A percentile compares a stretch with the other conserved stretches of the same genome.
These are phyloP conservation scores for Toxotes lorentzi DNA, from an alignment of 2,797 vertebrate genomes.

Conservation along the genomic window DNA sequence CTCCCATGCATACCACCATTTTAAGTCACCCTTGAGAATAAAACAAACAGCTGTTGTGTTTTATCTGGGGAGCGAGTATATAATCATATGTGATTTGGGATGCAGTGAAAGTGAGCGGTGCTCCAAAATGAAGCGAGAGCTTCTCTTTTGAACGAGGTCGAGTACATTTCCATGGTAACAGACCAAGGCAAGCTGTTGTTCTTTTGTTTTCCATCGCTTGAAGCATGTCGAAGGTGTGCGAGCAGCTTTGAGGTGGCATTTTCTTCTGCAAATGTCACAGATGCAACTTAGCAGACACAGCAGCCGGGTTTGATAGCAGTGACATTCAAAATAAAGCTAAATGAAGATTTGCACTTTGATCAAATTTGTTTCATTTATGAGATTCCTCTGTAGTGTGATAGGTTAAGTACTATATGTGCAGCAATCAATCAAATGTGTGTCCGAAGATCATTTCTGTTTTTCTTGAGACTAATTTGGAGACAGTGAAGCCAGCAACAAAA, in stretches of 20 bases:
- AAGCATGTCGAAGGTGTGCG: conserved; percentile 55
- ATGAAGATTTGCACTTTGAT: conserved; percentile 30
- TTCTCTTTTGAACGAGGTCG: conserved; percentile 33
- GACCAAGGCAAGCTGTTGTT: conserved; percentile 52
- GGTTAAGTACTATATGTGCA: conserved; percentile 27
- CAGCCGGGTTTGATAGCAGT: conserved; percentile 47
- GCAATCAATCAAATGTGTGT: conserved; percentile 40
- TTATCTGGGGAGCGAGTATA: conserved; percentile 10
- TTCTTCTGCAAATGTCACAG: conserved; percentile 75
- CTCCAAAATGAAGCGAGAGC: conserved; percentile 28
- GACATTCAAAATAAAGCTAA: conserved; percentile 59
- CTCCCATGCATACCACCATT: conserved; percentile 63
- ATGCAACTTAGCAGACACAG: conserved; percentile 47
- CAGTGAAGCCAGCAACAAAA: background rate
- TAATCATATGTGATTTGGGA: background rate
- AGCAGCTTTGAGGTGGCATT: conserved; percentile 63
- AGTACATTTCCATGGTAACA: conserved; percentile 70
- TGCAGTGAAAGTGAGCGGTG: background rate
- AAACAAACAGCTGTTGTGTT: conserved; percentile 62
- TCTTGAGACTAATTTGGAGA: background rate
- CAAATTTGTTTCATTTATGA: conserved; percentile 36
- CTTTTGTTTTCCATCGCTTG: conserved; percentile 62
- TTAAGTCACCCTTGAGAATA: conserved; percentile 65
- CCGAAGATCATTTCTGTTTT: conserved; percentile 15
- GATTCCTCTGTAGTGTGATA: conserved; percentile 28